Percentiles rank a stretch among this genome's conserved stretches.
Conservation (phyloP, 2,113 vertebrate species). For the Turnix velox region DNA sequence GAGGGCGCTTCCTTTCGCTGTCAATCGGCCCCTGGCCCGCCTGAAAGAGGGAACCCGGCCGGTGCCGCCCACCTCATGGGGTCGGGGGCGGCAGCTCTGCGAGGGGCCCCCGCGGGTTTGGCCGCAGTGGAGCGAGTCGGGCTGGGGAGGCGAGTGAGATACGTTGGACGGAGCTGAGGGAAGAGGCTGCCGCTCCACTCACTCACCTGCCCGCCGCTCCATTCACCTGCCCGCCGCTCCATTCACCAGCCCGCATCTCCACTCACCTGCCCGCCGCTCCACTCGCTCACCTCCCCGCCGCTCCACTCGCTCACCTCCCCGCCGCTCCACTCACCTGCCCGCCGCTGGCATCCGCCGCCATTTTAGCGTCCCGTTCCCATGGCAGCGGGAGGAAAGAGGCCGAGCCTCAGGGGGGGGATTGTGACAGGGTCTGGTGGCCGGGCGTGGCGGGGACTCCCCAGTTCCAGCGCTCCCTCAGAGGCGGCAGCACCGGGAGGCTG, state of each 20-base stretch:
- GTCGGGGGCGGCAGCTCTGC: not conserved
- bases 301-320: no score
- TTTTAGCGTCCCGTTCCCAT: not conserved
- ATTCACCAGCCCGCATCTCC: no score
- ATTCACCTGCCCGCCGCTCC: not conserved
- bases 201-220: not conserved
- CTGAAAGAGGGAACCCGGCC: not conserved
- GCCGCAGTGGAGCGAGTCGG: no score
- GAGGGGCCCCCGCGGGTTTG: not conserved
- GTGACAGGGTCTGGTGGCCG: no score
- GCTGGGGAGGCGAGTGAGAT: no score
- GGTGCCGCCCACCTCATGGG: not conserved
- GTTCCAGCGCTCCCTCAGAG: no score
- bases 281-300: not conserved
- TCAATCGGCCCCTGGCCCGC: no score
- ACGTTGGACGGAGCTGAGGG: no score
- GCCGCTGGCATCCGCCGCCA: not conserved
- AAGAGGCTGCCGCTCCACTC: no score
- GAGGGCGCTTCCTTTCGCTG: no score
- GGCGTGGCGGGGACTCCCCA: not conserved
- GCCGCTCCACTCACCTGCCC: not conserved
- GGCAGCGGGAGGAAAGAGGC: not conserved
- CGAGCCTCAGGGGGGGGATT: rapidly evolving
- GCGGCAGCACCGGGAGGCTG: not conserved
- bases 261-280: not conserved